Evolutionary conservation across 2,797 vertebrate species (phyloP).

Genomic region (Lacerta bilineata): DNA sequence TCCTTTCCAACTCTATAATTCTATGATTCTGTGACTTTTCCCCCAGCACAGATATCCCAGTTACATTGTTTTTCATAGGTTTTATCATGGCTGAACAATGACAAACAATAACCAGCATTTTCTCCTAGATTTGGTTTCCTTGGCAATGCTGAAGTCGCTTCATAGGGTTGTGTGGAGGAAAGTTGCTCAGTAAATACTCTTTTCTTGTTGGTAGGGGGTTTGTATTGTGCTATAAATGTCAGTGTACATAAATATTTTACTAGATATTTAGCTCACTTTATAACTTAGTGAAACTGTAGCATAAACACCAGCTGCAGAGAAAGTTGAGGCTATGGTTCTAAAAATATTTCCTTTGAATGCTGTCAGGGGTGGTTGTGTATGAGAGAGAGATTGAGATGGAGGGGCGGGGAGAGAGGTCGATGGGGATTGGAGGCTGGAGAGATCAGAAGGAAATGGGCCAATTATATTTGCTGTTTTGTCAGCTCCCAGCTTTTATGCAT

Average conservation of each 20-base stretch:
- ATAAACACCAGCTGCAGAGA: conserved; percentile 56
- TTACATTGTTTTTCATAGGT: neutral
- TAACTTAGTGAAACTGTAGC: conserved; percentile 58
- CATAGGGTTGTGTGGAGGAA: neutral
- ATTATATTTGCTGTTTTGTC: conserved; percentile 16
- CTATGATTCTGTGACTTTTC: neutral
- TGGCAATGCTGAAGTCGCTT: neutral
- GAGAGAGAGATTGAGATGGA: neutral
- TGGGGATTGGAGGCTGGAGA: too few relatives aligned
- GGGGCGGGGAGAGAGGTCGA: neutral
- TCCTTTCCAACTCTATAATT: too few relatives aligned
- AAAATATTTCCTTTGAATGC: conserved; percentile 45
- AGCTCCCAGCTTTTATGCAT: neutral
- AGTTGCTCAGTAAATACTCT: conserved; percentile 7
- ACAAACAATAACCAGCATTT: neutral
- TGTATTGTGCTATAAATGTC: conserved; percentile 44
- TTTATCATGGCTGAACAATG: conserved; percentile 15
- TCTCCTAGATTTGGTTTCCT: neutral
- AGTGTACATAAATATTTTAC: conserved; percentile 56
- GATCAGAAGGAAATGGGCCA: conserved; percentile 7
- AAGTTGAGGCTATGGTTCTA: conserved; percentile 49
- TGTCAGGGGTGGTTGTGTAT: conserved; percentile 14
- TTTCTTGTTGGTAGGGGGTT: conserved; percentile 13
- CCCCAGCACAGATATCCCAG: too few relatives aligned
- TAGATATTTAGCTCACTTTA: conserved; percentile 54